A percentile compares a stretch with the other conserved stretches of the same genome.
Conservation (phyloP, 2,113 vertebrate species). For the Nettapus auritus region DNA sequence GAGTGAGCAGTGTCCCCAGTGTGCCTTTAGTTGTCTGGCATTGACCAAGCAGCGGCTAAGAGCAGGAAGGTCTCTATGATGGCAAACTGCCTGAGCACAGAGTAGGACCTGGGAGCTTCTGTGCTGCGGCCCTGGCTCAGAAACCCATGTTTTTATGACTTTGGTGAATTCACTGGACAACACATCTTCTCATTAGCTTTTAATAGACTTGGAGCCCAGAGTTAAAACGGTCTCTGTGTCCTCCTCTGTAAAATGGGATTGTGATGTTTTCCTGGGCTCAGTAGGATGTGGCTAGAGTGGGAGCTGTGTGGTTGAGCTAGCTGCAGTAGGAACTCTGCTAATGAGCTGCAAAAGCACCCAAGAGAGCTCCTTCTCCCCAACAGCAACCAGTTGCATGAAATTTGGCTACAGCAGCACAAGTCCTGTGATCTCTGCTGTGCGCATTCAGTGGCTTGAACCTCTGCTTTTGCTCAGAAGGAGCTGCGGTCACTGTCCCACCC, state of each 20-base stretch:
- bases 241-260: background rate
- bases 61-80: background rate
- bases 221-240: background rate
- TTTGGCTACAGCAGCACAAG: background rate
- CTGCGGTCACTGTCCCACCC: background rate
- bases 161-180: background rate
- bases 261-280: background rate
- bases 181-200: background rate
- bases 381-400: background rate
- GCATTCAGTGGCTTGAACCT: background rate
- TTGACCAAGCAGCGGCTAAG: background rate
- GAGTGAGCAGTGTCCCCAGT: background rate
- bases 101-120: background rate
- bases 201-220: slow-evolving; percentile 6
- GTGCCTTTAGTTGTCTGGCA: background rate
- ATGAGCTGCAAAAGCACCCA: background rate
- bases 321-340: background rate
- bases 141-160: background rate
- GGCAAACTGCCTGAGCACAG: background rate
- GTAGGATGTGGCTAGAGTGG: background rate
- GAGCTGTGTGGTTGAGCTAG: background rate
- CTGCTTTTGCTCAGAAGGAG: background rate
- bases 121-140: background rate
- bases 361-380: background rate
- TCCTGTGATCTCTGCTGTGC: background rate